Evolutionary conservation across 1,140 invertebrate species (phyloP), one percentile per base, ranked within the genome.

Genomic region (Pteromalus puparum): DNA sequence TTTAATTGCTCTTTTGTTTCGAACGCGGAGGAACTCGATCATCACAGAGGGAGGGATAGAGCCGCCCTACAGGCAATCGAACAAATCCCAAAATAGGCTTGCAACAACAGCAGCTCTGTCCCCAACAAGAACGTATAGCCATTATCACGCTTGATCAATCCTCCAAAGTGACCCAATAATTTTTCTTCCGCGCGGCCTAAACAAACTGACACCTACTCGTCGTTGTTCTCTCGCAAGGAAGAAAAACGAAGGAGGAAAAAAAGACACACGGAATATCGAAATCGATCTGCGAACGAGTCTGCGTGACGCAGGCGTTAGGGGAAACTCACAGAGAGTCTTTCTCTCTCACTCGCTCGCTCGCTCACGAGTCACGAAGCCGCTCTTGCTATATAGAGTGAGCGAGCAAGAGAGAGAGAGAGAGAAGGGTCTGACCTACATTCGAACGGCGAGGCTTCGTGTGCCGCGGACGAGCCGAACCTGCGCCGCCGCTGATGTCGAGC

Each of bases 371-470:
- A 82, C 84, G 79, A 82, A 67, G 73, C 72, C 46, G 26, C 21
- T 24, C 38, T 18, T 21, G 83, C 46, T 83, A 30, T 30, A 26
- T 24, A 68, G 53, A 26, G 65, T n/a, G 48, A 73, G 28, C 7
- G 61, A 78, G 74, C 4, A 75, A 72, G 74, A 42, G 72, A 67
- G 70, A 73, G 68, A 73, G 83, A 73, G 78, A 82, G 77, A 65
- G 75, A 82, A 76, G 80, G 86, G 70, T 78, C 53, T 85, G 82
- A 78, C 80, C 86, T 75, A 84, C 30, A 82, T 86, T 76, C 80
- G 34, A 53, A n/a, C 42, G 26, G 21, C 53, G 82, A 76, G 74
- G 73, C 74, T 79, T 84, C 74, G 68, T 68, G 70, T 75, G 61
- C 13, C 15, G 72, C 30, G 38, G 83, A 82, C 46, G 46, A 78